A percentile compares a stretch with the other conserved stretches of the same genome.
Evolutionary conservation across 2,113 vertebrate genomes (phyloP).

Genomic region (Prionailurus viverrinus): DNA sequence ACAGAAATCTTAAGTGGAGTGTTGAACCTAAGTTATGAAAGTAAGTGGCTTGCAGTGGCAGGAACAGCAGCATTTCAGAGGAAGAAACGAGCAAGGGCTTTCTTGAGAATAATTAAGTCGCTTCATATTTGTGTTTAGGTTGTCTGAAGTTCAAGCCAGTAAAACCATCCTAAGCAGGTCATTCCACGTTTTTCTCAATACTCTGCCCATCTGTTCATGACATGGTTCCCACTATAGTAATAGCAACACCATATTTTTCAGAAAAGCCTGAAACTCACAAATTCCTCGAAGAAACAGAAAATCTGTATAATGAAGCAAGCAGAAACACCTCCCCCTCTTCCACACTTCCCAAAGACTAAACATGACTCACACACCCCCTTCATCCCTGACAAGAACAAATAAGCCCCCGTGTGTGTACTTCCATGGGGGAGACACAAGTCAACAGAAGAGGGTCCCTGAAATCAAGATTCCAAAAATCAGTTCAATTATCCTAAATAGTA

Average conservation of each 20-base stretch:
- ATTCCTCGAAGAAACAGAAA: neutral
- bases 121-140: neutral
- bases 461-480: neutral
- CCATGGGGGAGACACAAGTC: no score
- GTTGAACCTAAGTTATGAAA: neutral
- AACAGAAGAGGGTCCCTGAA: neutral
- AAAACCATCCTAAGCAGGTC: neutral
- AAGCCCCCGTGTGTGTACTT: fast-evolving
- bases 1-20: neutral
- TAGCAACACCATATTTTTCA: neutral
- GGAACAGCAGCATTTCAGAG: neutral
- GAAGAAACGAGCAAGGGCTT: neutral
- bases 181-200: neutral
- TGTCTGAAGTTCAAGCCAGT: neutral
- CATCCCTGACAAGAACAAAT: neutral
- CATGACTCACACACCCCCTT: neutral
- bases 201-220: neutral
- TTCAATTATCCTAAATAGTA: neutral
- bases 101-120: neutral
- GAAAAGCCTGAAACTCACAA: neutral
- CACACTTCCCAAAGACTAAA: neutral
- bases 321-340: neutral
- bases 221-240: neutral
- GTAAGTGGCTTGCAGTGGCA: neutral
- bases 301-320: neutral